These are phyloP conservation scores for Petrophora chlorosata DNA, from an alignment of 2,888 invertebrate genomes.

Conservation along the genomic window DNA sequence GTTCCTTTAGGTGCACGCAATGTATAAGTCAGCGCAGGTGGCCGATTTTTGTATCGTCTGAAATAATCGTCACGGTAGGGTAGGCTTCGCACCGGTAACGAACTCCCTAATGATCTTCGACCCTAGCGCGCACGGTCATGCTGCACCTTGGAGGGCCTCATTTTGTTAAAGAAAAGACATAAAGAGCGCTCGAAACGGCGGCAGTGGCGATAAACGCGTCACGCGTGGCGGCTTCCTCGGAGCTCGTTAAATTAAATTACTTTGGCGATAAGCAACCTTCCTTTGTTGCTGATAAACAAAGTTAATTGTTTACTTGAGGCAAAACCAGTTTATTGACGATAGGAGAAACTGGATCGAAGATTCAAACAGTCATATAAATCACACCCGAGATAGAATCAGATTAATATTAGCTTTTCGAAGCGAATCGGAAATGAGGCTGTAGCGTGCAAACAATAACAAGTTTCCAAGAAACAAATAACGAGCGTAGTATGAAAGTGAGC, in stretches of 20 bases:
- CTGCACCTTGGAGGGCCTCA: constrained; percentile 3
- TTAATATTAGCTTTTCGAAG: neutral
- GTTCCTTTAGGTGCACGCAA: neutral
- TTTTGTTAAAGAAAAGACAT: constrained; percentile 1
- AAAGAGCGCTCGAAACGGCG: constrained; percentile 5
- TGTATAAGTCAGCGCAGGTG: neutral
- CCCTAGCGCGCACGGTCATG: constrained; percentile 2
- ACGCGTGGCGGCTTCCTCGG: constrained; percentile 8
- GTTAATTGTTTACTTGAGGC: neutral
- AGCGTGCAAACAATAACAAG: constrained; percentile 1
- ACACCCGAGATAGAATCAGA: neutral
- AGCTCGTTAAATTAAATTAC: constrained; percentile 19
- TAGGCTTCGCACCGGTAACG: constrained; percentile 11
- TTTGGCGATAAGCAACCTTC: constrained; percentile 13
- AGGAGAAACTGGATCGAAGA: no score
- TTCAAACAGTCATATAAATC: no score
- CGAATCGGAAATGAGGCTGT: neutral
- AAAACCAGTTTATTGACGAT: no score
- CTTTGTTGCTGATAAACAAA: constrained; percentile 16
- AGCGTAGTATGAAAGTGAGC: constrained; percentile 14
- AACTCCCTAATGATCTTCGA: constrained; percentile 11
- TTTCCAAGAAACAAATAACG: neutral
- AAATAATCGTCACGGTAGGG: constrained; percentile 23
- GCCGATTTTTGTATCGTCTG: neutral
- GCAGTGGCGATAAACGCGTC: constrained; percentile 12